Evolutionary conservation across 2,888 invertebrate genomes (phyloP).

Genomic region (Patella depressa): DNA sequence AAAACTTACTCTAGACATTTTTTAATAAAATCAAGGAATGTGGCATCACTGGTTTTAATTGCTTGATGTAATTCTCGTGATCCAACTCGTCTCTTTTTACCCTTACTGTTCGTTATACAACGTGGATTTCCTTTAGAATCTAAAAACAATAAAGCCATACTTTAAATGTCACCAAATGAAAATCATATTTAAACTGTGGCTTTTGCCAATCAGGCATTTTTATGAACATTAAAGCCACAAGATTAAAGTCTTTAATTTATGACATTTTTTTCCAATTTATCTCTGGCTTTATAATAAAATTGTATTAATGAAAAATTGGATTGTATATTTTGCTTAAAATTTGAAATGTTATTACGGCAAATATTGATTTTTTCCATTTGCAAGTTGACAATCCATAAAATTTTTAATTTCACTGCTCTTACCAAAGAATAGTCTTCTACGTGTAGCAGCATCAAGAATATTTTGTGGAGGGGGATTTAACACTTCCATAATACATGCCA

Average conservation of each 20-base stretch:
- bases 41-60: slow-evolving; percentile 86
- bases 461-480: slow-evolving; percentile 90
- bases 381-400: no score
- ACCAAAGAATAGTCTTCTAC: slow-evolving; percentile 70
- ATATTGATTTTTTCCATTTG: no score
- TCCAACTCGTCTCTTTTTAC: slow-evolving; percentile 89
- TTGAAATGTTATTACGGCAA: not conserved
- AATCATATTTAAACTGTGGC: no score
- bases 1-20: slow-evolving; percentile 89
- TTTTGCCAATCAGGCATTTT: no score
- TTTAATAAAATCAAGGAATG: slow-evolving; percentile 91
- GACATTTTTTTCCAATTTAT: no score
- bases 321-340: not conserved
- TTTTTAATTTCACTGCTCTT: slow-evolving; percentile 17
- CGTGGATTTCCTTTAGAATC: slow-evolving; percentile 93
- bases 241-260: no score
- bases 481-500: slow-evolving; percentile 97
- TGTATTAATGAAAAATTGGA: no score
- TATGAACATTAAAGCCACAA: no score
- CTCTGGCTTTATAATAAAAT: no score
- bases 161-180: no score
- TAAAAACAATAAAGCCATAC: slow-evolving; percentile 67
- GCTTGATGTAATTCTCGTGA: slow-evolving; percentile 86
- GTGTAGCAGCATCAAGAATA: slow-evolving; percentile 85
- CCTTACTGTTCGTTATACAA: slow-evolving; percentile 92